Percentiles rank a stretch among this genome's conserved stretches.
Evolutionary conservation across 2,888 invertebrate genomes (phyloP).

Genomic region (Pasiphila rectangulata): DNA sequence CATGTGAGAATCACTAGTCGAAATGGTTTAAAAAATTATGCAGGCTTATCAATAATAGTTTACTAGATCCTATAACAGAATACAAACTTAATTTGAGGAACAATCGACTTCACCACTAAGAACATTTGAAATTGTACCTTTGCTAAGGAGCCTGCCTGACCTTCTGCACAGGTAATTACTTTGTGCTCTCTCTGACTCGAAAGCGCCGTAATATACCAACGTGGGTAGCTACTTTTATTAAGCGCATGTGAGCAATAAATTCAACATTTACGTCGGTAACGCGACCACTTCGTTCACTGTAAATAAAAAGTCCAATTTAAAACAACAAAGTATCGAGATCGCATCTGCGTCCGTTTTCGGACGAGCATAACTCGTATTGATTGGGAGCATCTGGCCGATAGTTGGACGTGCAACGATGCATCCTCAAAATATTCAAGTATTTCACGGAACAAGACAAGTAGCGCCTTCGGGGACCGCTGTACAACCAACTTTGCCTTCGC

Average conservation of each 20-base stretch:
- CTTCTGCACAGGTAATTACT: conserved; percentile 11
- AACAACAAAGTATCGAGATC: conserved; percentile 58
- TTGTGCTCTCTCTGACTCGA: conserved; percentile 33
- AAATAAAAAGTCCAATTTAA: conserved; percentile 69
- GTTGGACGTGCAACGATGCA: conserved; percentile 42
- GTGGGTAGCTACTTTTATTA: conserved; percentile 56
- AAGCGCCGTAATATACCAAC: conserved; percentile 42
- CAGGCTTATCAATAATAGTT: too few relatives aligned
- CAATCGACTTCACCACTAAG: neutral
- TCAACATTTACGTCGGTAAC: conserved; percentile 61
- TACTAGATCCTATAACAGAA: too few relatives aligned
- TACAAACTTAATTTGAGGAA: neutral
- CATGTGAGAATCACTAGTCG: neutral
- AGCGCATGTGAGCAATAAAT: conserved; percentile 64
- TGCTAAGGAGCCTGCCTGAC: conserved; percentile 3
- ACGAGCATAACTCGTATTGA: conserved; percentile 50
- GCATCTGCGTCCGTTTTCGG: conserved; percentile 61
- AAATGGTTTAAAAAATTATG: too few relatives aligned
- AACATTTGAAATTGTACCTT: conserved; percentile 1
- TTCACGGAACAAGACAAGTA: conserved; percentile 40
- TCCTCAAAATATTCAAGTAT: conserved; percentile 39
- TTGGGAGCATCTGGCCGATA: conserved; percentile 54
- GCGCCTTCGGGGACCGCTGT: conserved; percentile 37
- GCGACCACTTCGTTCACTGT: conserved; percentile 58
- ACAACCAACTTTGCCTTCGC: conserved; percentile 36